These are phyloP conservation scores for Delia radicum DNA, from an alignment of 1,140 invertebrate genomes.

Conservation along the genomic window DNA sequence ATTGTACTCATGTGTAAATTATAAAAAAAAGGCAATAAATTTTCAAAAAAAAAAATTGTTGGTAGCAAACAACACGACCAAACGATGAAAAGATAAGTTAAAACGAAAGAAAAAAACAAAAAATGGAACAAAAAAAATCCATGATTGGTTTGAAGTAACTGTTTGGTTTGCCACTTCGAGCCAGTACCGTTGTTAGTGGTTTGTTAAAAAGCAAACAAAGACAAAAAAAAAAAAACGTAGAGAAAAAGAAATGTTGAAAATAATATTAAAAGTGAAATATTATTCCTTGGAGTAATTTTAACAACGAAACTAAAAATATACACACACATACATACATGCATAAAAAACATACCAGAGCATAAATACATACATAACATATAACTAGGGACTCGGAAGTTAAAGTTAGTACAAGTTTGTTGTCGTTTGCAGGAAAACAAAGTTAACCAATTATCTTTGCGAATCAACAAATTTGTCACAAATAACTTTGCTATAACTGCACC, in stretches of 20 bases:
- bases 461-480: background rate
- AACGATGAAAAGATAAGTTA: constrained; percentile 1
- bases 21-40: background rate
- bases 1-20: background rate
- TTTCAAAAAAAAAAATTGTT: background rate
- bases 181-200: no score
- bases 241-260: background rate
- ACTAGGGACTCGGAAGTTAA: background rate
- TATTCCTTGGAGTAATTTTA: constrained; percentile 1
- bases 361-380: background rate
- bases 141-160: no score
- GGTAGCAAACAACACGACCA: background rate
- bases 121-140: background rate
- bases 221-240: background rate
- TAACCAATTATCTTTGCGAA: no score
- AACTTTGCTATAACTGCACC: background rate
- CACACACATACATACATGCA: background rate
- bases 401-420: no score
- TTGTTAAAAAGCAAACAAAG: no score
- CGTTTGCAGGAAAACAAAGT: no score
- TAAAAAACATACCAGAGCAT: background rate
- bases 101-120: background rate
- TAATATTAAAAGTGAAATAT: constrained; percentile 5
- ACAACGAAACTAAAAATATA: background rate
- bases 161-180: no score